Evolutionary conservation across 2,797 vertebrate genomes (phyloP).

Genomic region (Spinibarbus caldwelli): DNA sequence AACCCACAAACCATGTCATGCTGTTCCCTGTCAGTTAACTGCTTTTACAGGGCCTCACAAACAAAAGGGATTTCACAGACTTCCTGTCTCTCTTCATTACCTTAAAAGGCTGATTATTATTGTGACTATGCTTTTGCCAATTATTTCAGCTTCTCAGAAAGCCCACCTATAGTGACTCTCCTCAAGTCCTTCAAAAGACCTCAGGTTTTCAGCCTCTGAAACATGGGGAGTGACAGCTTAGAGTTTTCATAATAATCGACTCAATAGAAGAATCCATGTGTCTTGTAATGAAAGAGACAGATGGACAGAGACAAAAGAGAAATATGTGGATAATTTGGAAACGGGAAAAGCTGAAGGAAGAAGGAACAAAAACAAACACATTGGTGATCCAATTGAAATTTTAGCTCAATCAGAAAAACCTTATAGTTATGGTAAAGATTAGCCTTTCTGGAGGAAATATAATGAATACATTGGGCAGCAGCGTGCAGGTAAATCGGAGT

Average conservation of each 20-base stretch:
- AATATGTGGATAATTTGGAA: slow-evolving; percentile 31
- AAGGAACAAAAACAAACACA: not conserved
- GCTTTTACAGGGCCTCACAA: slow-evolving; percentile 60
- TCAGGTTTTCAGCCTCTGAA: slow-evolving; percentile 51
- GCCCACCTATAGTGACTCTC: slow-evolving; percentile 52
- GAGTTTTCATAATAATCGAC: slow-evolving; percentile 2
- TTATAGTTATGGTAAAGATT: not conserved
- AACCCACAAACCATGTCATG: slow-evolving; percentile 37
- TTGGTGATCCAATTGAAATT: not conserved
- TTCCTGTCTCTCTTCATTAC: slow-evolving; percentile 67
- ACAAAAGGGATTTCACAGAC: slow-evolving; percentile 72
- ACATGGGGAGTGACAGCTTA: slow-evolving; percentile 41
- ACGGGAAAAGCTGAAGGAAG: slow-evolving; percentile 2
- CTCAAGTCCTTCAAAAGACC: slow-evolving; percentile 56
- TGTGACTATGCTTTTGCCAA: slow-evolving; percentile 60
- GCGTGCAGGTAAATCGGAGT: slow-evolving; percentile 55
- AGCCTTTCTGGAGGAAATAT: not conserved
- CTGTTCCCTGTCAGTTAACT: slow-evolving; percentile 52
- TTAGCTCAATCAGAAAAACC: not conserved
- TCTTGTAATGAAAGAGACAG: slow-evolving; percentile 37
- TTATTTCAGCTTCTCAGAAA: slow-evolving; percentile 60
- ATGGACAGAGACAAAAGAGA: slow-evolving; percentile 16
- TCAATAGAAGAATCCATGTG: slow-evolving; percentile 21
- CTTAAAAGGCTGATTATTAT: slow-evolving; percentile 61
- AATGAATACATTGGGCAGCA: not conserved